Evolutionary conservation across 2,113 vertebrate genomes (phyloP).

Genomic region (Cyanistes caeruleus): DNA sequence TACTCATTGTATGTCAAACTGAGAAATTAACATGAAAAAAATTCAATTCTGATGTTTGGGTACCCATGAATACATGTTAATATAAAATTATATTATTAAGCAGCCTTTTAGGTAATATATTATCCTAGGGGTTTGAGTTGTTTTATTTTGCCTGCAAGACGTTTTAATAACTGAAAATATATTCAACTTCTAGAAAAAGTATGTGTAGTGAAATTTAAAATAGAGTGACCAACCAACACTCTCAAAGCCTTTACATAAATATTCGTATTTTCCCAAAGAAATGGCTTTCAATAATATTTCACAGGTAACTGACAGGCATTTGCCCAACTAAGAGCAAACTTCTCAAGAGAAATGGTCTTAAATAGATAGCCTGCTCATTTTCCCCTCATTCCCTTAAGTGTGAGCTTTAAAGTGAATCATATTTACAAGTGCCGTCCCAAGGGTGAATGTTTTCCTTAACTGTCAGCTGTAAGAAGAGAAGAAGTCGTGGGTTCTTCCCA

Average conservation of each 20-base stretch:
- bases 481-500: neutral
- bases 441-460: neutral
- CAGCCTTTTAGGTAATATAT: constrained; percentile 40
- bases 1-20: constrained; percentile 29
- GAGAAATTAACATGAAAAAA: constrained; percentile 55
- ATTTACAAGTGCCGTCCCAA: neutral
- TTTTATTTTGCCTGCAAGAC: constrained; percentile 35
- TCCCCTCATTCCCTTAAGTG: neutral
- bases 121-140: neutral
- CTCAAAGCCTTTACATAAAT: neutral
- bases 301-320: neutral
- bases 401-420: neutral
- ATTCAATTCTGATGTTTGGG: constrained; percentile 39
- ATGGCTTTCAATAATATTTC: neutral
- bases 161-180: constrained; percentile 38
- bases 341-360: neutral
- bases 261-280: neutral
- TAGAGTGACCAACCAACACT: neutral
- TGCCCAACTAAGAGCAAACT: neutral
- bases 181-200: constrained; percentile 44
- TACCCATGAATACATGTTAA: constrained; percentile 6
- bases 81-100: constrained; percentile 35
- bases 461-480: neutral
- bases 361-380: neutral
- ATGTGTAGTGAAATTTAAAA: neutral